phyloP scores from a whole-genome alignment of 2,797 vertebrate genomes.

The Megaceryle alcyon region DNA sequence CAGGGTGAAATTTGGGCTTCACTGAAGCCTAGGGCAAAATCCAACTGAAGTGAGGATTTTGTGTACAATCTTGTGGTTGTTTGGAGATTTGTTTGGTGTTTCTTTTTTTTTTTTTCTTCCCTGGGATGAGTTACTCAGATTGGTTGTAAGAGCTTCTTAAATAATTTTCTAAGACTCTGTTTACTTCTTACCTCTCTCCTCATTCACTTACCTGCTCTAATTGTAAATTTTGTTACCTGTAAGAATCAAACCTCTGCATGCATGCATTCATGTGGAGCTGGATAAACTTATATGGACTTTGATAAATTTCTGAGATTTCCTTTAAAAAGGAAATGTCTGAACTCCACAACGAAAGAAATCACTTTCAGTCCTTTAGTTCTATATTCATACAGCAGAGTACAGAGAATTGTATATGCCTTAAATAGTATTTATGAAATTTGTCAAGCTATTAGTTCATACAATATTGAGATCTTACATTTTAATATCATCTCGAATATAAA shows the following conservation, averaged over 20 bases:
- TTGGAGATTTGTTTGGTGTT: background rate
- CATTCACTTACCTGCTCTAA: background rate
- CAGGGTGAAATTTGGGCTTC: background rate
- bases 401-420: background rate
- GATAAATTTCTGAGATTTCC: background rate
- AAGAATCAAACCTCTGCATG: background rate
- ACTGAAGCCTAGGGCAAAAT: background rate
- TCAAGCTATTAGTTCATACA: slow-evolving; percentile 7
- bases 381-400: background rate
- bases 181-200: background rate
- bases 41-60: background rate
- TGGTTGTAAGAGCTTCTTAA: background rate
- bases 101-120: background rate
- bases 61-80: background rate
- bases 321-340: background rate
- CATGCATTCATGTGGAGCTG: background rate
- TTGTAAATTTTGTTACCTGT: background rate
- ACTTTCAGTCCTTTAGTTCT: background rate
- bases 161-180: background rate
- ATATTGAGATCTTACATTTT: slow-evolving; percentile 18
- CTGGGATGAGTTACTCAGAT: background rate
- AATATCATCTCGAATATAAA: slow-evolving; percentile 8
- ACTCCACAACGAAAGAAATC: background rate
- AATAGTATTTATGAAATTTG: slow-evolving; percentile 4
- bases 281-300: background rate